Conservation (phyloP, 1,140 invertebrate genomes). For the Phymastichus coffea region DNA sequence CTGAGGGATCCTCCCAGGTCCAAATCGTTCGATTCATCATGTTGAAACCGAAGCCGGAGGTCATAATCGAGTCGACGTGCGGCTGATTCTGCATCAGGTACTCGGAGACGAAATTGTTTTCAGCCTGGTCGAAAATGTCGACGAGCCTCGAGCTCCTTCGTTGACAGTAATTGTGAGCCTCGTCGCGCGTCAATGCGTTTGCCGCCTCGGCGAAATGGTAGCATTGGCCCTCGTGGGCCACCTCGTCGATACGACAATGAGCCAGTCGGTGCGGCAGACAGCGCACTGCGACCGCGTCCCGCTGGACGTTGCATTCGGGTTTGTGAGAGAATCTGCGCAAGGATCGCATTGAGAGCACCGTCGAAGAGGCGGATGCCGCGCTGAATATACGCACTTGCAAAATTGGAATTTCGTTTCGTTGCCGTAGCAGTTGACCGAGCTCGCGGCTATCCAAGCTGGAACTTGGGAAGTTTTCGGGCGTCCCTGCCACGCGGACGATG, state of each 20-base stretch:
- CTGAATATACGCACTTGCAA: constrained; percentile 47
- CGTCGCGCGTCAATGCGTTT: constrained; percentile 52
- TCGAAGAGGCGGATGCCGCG: no score
- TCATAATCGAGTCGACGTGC: constrained; percentile 56
- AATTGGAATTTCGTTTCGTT: constrained; percentile 55
- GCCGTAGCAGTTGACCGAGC: constrained; percentile 54
- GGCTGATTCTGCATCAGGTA: constrained; percentile 53
- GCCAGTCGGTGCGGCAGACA: constrained; percentile 54
- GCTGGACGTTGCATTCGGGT: constrained; percentile 43
- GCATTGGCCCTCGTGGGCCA: constrained; percentile 53
- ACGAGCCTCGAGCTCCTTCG: constrained; percentile 53
- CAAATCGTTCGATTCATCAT: constrained; percentile 53
- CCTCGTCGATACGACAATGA: constrained; percentile 54
- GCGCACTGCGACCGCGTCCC: constrained; percentile 53
- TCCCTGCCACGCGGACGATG: constrained; percentile 59
- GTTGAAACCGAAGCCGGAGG: constrained; percentile 58
- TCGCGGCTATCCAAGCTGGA: constrained; percentile 49
- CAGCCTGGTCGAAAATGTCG: constrained; percentile 58
- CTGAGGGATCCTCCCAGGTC: constrained; percentile 58
- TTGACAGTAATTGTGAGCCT: constrained; percentile 55
- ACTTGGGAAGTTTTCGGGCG: constrained; percentile 36
- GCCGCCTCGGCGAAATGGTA: constrained; percentile 50
- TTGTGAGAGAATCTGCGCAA: constrained; percentile 42
- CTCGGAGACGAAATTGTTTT: constrained; percentile 65
- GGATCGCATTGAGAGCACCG: no score